Conservation (phyloP, 2,888 invertebrate genomes). For the Meloe dianella region DNA sequence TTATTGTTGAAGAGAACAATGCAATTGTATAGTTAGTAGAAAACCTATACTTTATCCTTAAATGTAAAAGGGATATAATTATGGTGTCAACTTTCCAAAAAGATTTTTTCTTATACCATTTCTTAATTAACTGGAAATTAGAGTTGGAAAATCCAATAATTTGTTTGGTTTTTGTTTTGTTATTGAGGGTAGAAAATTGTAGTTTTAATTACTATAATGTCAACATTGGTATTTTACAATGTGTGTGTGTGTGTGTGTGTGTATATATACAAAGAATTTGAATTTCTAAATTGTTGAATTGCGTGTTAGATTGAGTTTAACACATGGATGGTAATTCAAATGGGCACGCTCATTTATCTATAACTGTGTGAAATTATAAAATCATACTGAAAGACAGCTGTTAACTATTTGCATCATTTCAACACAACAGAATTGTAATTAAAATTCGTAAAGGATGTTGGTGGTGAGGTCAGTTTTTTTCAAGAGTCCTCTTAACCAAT, state of each 20-base stretch:
- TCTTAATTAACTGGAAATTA: not conserved
- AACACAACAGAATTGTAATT: not conserved
- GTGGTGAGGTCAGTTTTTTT: not conserved
- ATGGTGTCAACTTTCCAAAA: not conserved
- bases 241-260: too few relatives aligned
- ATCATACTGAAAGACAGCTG: not conserved
- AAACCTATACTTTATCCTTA: not conserved
- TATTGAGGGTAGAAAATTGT: too few relatives aligned
- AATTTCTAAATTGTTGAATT: constrained; percentile 10
- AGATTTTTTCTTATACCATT: not conserved
- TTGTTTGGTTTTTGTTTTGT: not conserved
- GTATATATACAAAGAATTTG: not conserved
- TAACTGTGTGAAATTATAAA: constrained; percentile 8
- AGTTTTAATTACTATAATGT: not conserved
- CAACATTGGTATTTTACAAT: not conserved
- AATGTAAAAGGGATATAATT: not conserved
- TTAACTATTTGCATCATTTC: not conserved
- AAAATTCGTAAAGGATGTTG: not conserved
- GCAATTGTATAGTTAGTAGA: constrained; percentile 2
- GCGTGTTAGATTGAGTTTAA: not conserved
- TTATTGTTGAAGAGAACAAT: constrained; percentile 8
- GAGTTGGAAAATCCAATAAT: not conserved
- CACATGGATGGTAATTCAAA: constrained; percentile 7
- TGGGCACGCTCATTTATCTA: not conserved
- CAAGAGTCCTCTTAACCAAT: not conserved